These are phyloP conservation scores for Sciurus carolinensis DNA, from an alignment of 2,797 vertebrate genomes.

Conservation along the genomic window DNA sequence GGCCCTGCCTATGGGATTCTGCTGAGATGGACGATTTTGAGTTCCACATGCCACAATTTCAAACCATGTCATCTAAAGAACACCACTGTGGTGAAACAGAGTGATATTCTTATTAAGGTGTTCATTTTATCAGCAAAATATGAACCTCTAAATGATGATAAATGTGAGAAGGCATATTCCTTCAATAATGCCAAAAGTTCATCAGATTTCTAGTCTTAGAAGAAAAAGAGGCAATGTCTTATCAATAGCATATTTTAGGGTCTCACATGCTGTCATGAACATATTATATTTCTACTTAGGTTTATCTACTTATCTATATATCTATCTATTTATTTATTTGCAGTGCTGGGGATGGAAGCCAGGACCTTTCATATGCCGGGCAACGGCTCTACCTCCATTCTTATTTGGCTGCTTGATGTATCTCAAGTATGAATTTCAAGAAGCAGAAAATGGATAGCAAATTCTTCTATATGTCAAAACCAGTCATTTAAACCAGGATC, in stretches of 20 bases:
- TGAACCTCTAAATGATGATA: neutral
- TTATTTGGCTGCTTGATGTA: neutral
- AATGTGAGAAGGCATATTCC: neutral
- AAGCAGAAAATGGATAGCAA: neutral
- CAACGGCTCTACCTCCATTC: neutral
- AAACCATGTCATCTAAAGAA: neutral
- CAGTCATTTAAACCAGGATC: neutral
- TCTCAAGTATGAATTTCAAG: neutral
- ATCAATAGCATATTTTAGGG: neutral
- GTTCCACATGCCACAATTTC: neutral
- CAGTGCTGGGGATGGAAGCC: neutral
- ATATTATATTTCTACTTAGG: neutral
- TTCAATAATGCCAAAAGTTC: neutral
- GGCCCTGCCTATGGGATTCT: neutral
- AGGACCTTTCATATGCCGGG: neutral
- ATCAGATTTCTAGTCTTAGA: neutral
- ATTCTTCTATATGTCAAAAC: neutral
- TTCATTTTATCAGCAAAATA: slow-evolving; percentile 1
- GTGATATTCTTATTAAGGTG: neutral
- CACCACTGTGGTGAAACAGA: neutral
- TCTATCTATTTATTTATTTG: neutral
- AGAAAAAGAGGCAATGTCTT: neutral
- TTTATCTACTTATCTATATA: neutral
- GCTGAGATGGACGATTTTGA: neutral
- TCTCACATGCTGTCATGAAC: neutral